Conservation (phyloP, 2,888 invertebrate species). For the Lumbricus terrestris region DNA sequence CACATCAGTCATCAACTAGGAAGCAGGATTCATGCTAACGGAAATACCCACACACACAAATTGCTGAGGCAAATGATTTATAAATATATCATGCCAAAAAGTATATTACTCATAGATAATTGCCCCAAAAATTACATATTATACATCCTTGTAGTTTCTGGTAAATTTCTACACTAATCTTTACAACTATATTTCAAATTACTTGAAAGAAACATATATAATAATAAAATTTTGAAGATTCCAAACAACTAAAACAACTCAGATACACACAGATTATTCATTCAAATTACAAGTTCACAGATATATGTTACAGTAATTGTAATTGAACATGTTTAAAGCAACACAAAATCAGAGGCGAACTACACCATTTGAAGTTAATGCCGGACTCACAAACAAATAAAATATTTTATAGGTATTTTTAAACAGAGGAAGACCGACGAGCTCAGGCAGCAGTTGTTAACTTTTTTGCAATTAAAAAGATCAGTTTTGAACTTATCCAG, state of each 20-base stretch:
- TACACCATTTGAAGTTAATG: no score
- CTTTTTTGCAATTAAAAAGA: no score
- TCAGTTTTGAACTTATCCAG: no score
- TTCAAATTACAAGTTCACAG: no score
- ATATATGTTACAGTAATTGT: no score
- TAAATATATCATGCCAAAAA: not conserved
- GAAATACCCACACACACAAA: not conserved
- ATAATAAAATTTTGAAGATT: not conserved
- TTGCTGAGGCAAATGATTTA: not conserved
- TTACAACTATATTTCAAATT: not conserved
- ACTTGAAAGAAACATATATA: not conserved
- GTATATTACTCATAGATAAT: not conserved
- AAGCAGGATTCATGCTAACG: not conserved
- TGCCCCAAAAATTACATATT: not conserved
- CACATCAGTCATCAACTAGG: not conserved
- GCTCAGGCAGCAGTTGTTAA: no score
- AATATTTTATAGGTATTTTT: no score
- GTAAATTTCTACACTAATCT: not conserved
- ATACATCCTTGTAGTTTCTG: not conserved
- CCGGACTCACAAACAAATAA: no score
- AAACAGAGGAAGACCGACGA: no score
- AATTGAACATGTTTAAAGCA: no score
- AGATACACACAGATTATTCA: not conserved
- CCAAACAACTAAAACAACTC: not conserved
- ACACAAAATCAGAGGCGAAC: no score